Evolutionary conservation across 2,888 invertebrate genomes (phyloP).

Genomic region (Mesorhabditis spiculigera): DNA sequence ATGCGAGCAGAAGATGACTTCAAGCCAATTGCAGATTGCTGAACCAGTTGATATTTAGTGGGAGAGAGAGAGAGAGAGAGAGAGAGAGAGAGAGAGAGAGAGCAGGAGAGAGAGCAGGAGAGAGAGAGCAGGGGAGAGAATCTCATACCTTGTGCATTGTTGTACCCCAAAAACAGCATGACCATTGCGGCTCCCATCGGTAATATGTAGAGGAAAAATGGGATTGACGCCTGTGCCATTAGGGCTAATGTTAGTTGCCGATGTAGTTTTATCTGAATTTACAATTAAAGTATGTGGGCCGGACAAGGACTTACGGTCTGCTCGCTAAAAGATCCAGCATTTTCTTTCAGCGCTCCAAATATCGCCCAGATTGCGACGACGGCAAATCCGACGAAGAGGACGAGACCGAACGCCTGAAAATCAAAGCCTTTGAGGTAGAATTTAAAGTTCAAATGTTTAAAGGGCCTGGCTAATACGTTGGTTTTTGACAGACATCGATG

Average conservation of each 20-base stretch:
- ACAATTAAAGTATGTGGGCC: too few relatives aligned
- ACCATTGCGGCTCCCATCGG: neutral
- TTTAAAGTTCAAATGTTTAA: too few relatives aligned
- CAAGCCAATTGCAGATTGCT: neutral
- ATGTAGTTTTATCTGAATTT: neutral
- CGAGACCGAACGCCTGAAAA: neutral
- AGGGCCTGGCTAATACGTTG: too few relatives aligned
- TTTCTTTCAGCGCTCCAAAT: neutral
- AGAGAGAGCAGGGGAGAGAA: neutral
- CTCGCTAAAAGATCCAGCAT: conserved; percentile 1
- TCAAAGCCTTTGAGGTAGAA: too few relatives aligned
- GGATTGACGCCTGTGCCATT: neutral
- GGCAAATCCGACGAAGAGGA: neutral
- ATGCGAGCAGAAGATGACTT: neutral
- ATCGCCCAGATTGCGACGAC: neutral
- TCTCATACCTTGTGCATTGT: neutral
- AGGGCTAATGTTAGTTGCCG: conserved; percentile 5
- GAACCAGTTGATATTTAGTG: neutral
- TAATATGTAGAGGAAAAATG: neutral
- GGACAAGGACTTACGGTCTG: neutral
- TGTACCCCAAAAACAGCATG: neutral
- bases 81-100: too few relatives aligned
- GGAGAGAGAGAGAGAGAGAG: too few relatives aligned
- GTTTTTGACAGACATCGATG: too few relatives aligned
- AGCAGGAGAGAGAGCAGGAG: neutral